These are phyloP conservation scores for Caretta caretta DNA, from an alignment of 2,113 vertebrate genomes.

Conservation along the genomic window DNA sequence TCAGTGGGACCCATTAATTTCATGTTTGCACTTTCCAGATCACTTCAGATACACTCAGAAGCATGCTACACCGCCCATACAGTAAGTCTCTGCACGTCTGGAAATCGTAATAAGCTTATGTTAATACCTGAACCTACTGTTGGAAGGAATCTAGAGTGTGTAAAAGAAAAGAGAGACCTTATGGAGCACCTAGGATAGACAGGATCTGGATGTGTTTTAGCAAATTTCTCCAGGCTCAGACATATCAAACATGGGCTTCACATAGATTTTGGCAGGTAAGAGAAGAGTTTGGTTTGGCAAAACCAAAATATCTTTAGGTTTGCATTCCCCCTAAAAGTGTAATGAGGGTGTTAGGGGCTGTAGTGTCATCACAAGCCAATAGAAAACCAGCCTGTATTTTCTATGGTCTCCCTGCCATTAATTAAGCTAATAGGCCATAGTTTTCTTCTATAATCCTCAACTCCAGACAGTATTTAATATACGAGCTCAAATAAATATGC, in stretches of 20 bases:
- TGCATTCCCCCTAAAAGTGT: neutral
- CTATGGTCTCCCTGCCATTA: neutral
- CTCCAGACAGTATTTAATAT: conserved; percentile 13
- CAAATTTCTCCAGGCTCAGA: neutral
- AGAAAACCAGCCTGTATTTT: neutral
- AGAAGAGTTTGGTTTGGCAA: neutral
- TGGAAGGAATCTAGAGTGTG: neutral
- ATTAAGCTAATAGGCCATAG: neutral
- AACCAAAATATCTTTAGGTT: neutral
- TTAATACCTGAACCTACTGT: neutral
- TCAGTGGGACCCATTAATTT: neutral
- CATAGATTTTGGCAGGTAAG: neutral
- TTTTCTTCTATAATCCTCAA: neutral
- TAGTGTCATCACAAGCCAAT: neutral
- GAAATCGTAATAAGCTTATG: neutral
- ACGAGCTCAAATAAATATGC: neutral
- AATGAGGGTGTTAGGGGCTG: neutral
- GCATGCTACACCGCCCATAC: neutral
- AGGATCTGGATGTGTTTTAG: neutral
- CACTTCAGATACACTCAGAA: neutral
- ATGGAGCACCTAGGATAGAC: neutral
- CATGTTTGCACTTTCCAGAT: neutral
- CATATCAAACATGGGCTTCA: neutral
- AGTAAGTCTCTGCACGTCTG: neutral
- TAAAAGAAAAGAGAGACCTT: neutral